Evolutionary conservation across 2,888 invertebrate genomes (phyloP), one percentile per base, ranked within the genome.

Genomic region (Thysanoteuthis rhombus): DNA sequence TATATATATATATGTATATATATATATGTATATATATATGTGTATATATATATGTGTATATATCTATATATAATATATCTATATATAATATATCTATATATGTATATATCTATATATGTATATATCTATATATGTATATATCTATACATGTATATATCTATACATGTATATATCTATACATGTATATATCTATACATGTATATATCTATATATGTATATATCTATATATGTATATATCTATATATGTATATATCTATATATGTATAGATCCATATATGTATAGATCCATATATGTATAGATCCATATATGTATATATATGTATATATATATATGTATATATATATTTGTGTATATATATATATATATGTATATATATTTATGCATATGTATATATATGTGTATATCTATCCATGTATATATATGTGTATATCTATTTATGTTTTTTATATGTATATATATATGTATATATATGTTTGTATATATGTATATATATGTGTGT

Each of bases 281-380:
- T 89, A 89, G 5, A 12, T 89, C 5, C 12, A 89, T 89, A 89
- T 89, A 89, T 89, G 12, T 89, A 89, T 89, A 6, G 4, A 89
- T 89, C 5, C 12, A 89, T 89, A 89, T 89, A n/a, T 89, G 12
- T 89, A 12, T 89, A 89, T 89, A 89, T 89, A 89, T 89, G 12
- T 89, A 89, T 89, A 89, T 89, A 89, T 89, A 89, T 89, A 89
- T 89, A 89, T 89, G n/a, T 89, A 89, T 89, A 89, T 89, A 89
- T 89, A 89, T 89, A 12, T 89, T 8, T 89, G 12, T 89, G 12
- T 89, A 89, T 89, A 89, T 89, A 89, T 89, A 89, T 89, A 8
- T 89, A 89, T 89, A 89, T 89, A 89, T 42, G 12, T 89, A 89
- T 89, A 89, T 89, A 89, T n/a, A n/a, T n/a, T n/a, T n/a, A n/a